Evolutionary conservation across 2,797 vertebrate genomes (phyloP).

Genomic region (Ptychobarbus kaznakovi): DNA sequence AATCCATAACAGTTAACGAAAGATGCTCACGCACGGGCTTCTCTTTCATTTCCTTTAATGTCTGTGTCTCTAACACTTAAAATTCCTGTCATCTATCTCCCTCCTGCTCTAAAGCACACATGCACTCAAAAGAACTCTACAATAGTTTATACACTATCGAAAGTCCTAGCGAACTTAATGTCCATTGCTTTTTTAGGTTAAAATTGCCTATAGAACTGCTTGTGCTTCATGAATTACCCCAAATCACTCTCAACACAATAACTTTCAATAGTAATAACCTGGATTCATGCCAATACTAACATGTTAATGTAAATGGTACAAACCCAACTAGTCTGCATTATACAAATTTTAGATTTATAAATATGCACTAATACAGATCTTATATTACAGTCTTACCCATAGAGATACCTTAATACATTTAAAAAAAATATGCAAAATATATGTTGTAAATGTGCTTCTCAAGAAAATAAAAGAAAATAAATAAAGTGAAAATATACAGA

Average conservation of each 20-base stretch:
- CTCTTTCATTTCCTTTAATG: slow-evolving; percentile 49
- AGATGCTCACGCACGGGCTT: slow-evolving; percentile 70
- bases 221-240: not conserved
- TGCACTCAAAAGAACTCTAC: not conserved
- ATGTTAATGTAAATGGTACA: not conserved
- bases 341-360: not conserved
- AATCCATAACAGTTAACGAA: slow-evolving; percentile 79
- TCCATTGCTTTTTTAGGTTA: not conserved
- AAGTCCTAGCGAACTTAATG: not conserved
- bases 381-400: not conserved
- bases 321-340: not conserved
- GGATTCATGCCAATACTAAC: not conserved
- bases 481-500: no score
- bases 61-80: slow-evolving; percentile 47
- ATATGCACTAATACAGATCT: no score
- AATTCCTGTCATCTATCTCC: slow-evolving; percentile 30
- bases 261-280: not conserved
- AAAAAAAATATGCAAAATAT: no score
- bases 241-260: not conserved
- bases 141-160: not conserved
- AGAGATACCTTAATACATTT: not conserved
- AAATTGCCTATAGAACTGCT: not conserved
- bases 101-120: slow-evolving; percentile 13
- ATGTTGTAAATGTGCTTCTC: no score
- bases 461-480: no score